A percentile compares a stretch with the other conserved stretches of the same genome.
phyloP scores from a whole-genome alignment of 2,888 invertebrate genomes.

The Pilophorus perplexus region DNA sequence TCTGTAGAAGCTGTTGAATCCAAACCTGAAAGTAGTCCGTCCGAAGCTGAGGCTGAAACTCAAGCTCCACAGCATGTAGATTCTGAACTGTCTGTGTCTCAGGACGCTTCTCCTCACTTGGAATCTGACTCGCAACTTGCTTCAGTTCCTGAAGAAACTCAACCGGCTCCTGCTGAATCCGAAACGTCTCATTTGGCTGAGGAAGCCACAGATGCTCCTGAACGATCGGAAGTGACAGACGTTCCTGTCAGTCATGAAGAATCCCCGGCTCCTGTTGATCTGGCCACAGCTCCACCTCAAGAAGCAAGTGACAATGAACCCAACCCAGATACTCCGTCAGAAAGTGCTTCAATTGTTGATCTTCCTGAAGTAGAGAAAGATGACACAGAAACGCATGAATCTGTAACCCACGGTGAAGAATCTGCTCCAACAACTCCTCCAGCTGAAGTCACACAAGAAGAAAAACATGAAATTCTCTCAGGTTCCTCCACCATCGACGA shows the following conservation, averaged over 20 bases:
- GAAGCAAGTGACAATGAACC: slow-evolving; percentile 1
- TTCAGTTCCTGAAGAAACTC: neutral
- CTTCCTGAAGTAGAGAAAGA: neutral
- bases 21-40: slow-evolving; percentile 26
- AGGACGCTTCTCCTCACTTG: slow-evolving; percentile 20
- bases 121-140: slow-evolving; percentile 8
- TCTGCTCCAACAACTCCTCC: neutral
- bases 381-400: neutral
- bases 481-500: no score
- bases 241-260: no score
- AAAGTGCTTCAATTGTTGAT: neutral
- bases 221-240: neutral
- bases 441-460: neutral
- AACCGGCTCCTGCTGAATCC: neutral
- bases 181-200: neutral
- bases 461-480: no score
- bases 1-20: no score
- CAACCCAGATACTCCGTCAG: no score
- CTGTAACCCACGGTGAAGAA: neutral
- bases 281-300: slow-evolving; percentile 3
- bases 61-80: slow-evolving; percentile 4
- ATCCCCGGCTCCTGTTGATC: neutral
- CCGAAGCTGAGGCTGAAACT: slow-evolving; percentile 31
- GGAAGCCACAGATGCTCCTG: neutral
- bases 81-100: no score